Conservation (phyloP, 2,888 invertebrate species). For the Diplolepis rosae region DNA sequence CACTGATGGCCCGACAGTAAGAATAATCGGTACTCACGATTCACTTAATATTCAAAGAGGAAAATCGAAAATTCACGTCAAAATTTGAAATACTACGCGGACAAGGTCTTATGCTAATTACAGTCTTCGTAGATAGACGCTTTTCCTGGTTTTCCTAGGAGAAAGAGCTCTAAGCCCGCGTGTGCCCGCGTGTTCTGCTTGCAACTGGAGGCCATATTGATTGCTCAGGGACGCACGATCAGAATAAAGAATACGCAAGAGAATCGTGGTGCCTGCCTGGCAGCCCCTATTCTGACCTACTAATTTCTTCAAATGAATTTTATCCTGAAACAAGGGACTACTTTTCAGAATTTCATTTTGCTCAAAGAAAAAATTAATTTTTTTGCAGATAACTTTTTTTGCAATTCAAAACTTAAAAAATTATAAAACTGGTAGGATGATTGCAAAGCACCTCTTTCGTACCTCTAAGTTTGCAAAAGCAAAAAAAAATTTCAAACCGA, state of each 20-base stretch:
- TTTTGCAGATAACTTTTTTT: too few species aligned
- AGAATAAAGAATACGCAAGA: neutral
- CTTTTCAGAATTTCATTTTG: too few species aligned
- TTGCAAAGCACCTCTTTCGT: too few species aligned
- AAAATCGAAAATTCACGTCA: neutral
- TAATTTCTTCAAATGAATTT: too few species aligned
- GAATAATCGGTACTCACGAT: neutral
- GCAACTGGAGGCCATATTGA: constrained; percentile 62
- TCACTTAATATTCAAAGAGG: neutral
- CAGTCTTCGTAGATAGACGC: neutral
- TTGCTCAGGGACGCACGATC: constrained; percentile 34
- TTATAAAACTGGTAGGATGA: too few species aligned
- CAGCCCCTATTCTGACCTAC: neutral
- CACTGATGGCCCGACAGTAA: neutral
- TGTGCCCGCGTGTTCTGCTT: constrained; percentile 50
- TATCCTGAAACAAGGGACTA: too few species aligned
- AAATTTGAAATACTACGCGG: neutral
- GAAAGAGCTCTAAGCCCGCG: constrained; percentile 44
- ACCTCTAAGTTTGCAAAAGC: too few species aligned
- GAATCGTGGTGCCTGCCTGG: neutral
- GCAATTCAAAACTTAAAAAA: too few species aligned
- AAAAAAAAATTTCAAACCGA: too few species aligned
- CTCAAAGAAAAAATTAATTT: too few species aligned
- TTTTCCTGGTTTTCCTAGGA: constrained; percentile 42
- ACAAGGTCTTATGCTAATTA: too few species aligned